A percentile compares a stretch with the other conserved stretches of the same genome.
Conservation (phyloP, 1,140 invertebrate genomes). For the Pemphigus obesinymphae region DNA sequence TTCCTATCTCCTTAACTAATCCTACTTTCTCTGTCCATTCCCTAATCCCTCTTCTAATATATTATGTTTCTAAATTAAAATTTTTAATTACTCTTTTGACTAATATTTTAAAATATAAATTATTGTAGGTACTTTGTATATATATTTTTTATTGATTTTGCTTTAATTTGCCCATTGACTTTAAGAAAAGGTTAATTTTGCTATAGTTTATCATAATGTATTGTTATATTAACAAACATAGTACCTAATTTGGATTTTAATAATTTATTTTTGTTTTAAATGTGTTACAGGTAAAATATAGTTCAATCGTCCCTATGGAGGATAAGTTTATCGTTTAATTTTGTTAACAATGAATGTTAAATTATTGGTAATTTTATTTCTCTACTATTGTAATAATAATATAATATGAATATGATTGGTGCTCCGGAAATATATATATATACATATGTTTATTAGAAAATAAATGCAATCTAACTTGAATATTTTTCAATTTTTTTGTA, state of each 20-base stretch:
- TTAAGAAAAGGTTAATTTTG: not conserved
- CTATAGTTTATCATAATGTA: not conserved
- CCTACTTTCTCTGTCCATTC: too few species aligned
- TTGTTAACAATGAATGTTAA: not conserved
- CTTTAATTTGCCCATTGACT: too few species aligned
- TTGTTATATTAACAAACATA: not conserved
- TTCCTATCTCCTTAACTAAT: too few species aligned
- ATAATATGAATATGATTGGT: slow-evolving; percentile 6
- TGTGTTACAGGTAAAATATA: not conserved
- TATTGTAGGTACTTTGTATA: too few species aligned
- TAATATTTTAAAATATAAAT: too few species aligned
- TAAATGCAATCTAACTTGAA: not conserved
- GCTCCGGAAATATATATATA: slow-evolving; percentile 3
- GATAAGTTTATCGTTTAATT: not conserved
- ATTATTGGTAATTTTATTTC: not conserved
- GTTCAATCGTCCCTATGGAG: not conserved
- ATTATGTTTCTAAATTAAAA: too few species aligned
- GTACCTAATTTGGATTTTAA: too few species aligned
- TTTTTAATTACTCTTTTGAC: too few species aligned
- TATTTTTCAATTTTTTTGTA: not conserved
- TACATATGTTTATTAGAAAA: not conserved
- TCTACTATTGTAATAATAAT: not conserved
- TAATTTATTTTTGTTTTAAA: not conserved
- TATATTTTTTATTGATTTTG: too few species aligned
- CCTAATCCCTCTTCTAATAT: too few species aligned